These are phyloP conservation scores for Orchesellides sinensis DNA, from an alignment of 2,888 invertebrate species.

Conservation along the genomic window DNA sequence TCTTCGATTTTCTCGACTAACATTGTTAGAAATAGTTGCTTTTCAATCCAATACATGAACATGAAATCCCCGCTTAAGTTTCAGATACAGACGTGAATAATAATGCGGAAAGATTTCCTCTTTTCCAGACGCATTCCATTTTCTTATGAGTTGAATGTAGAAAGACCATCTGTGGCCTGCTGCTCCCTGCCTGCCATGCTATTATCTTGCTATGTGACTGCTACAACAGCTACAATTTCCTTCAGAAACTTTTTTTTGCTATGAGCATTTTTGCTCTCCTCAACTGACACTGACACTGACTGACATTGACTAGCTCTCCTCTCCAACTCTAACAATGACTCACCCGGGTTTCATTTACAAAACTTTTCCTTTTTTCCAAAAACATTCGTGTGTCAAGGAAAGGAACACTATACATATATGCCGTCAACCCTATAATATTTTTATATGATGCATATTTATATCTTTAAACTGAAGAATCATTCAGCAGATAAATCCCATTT, in stretches of 20 bases:
- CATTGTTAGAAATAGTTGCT: no score
- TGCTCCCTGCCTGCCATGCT: no score
- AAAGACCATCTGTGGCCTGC: slow-evolving; percentile 45
- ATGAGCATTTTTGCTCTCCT: slow-evolving; percentile 11
- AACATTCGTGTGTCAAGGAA: no score
- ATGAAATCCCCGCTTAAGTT: background rate
- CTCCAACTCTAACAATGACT: slow-evolving; percentile 54
- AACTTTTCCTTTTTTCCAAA: slow-evolving; percentile 35
- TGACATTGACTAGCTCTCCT: slow-evolving; percentile 62
- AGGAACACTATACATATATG: no score
- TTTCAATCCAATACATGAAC: background rate
- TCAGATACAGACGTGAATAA: slow-evolving; percentile 31
- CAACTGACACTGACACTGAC: slow-evolving; percentile 63
- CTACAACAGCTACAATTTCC: background rate
- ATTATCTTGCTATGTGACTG: no score
- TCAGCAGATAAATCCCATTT: no score
- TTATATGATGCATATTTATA: no score
- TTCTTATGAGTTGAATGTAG: slow-evolving; percentile 3
- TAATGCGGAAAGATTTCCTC: slow-evolving; percentile 43
- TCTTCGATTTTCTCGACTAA: no score
- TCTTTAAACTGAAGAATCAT: no score
- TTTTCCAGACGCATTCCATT: slow-evolving; percentile 40
- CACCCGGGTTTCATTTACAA: slow-evolving; percentile 56
- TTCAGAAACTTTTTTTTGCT: background rate
- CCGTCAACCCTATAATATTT: no score